Base-by-base conservation (phyloP, 2,797 vertebrate species). In the Hoplostethus atlanticus region DNA sequence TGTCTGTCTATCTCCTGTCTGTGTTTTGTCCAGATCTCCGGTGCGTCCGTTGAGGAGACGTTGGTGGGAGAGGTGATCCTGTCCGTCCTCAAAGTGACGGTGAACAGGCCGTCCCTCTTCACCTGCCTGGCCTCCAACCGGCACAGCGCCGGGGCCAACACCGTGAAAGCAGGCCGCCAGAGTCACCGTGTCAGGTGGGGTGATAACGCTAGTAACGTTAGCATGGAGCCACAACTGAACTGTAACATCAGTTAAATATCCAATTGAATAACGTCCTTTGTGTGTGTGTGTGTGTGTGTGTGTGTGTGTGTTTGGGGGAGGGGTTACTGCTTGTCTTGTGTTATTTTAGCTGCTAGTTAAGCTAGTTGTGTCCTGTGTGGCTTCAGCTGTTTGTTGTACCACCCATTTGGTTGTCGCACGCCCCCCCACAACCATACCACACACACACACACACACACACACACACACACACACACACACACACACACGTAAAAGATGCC, bases 101-200 rank as follows among this genome's bases (percentile, higher is more conserved):
- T 97, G 67, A 97, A 94, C 38, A 96, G 96, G 68, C 97, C 97
- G 0, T 95, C 97, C 42, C 93, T 98, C 34, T 99, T 97, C 83
- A 99, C 98, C 2, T 99, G 98, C 57, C 92, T 98, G 44, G 97
- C 98, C 61, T 96, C 95, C 1, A 99, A 99, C 87, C 96, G 95
- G 50, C 98, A 98, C 64, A 97, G 93, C 11, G 96, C 96, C 25
- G 96, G 96, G 46, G 96, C 95, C 4, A 97, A 96, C 66, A 97
- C 96, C 0, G 96, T 96, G 65, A 99, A 99, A 90, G 96, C 97
- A 0, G 96, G 96, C 97, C 0, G 97, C 96, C 12, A 95, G 93
- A 47, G 91, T 98, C 88, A 97, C 95, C 0, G 87, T 99, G 62
- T 91, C 95, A 95, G 98, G 98, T 98, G n/a, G n/a, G n/a, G n/a